Percentiles rank a stretch among this genome's conserved stretches.
phyloP scores from a whole-genome alignment of 2,888 invertebrate genomes.

The Aporophyla lueneburgensis region DNA sequence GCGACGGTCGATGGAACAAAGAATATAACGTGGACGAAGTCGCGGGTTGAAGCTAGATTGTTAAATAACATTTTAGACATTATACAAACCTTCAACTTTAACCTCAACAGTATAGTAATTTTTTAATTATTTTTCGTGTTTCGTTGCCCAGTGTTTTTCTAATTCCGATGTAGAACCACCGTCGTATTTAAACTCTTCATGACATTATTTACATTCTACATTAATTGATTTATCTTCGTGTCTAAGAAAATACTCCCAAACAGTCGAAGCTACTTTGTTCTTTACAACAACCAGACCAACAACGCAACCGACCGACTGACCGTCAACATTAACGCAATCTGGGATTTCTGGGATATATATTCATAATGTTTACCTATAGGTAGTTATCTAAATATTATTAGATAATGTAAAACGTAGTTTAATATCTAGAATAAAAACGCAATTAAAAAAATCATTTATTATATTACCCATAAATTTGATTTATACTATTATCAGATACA shows the following conservation, averaged over 20 bases:
- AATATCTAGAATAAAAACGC: no score
- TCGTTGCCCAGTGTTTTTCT: conserved; percentile 17
- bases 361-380: no score
- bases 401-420: no score
- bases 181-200: conserved; percentile 12
- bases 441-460: no score
- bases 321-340: conserved; percentile 10
- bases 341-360: no score
- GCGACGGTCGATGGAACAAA: no score
- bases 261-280: neutral
- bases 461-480: no score
- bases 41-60: no score
- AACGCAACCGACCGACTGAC: no score
- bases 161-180: conserved; percentile 1
- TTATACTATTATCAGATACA: no score
- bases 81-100: conserved; percentile 19
- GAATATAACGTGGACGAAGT: no score
- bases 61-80: neutral
- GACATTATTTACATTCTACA: conserved; percentile 23
- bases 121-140: conserved; percentile 13
- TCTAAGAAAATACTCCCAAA: conserved; percentile 20
- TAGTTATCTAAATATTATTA: neutral
- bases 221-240: conserved; percentile 2
- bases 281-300: no score
- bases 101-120: conserved; percentile 16